A percentile compares a stretch with the other conserved stretches of the same genome.
phyloP scores from a whole-genome alignment of 2,888 invertebrate genomes.

The Calephelis perditalis region DNA sequence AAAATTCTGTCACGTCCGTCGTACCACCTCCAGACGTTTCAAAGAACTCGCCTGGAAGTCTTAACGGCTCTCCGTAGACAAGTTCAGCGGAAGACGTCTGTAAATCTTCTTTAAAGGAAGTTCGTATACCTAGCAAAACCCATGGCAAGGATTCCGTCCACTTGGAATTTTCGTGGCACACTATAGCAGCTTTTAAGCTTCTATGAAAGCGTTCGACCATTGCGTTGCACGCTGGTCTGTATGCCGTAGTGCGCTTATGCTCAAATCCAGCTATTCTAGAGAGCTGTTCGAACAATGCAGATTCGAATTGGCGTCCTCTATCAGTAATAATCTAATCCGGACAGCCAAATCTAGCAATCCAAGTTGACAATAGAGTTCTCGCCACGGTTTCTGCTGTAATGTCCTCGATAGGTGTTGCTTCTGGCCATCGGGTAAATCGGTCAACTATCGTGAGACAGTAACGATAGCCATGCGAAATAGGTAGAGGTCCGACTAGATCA shows the following conservation, averaged over 20 bases:
- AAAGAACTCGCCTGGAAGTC: constrained; percentile 30
- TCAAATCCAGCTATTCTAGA: constrained; percentile 25
- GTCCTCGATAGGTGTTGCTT: constrained; percentile 40
- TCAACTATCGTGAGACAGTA: constrained; percentile 33
- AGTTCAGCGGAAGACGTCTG: constrained; percentile 30
- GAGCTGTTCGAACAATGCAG: constrained; percentile 26
- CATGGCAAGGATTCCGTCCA: constrained; percentile 28
- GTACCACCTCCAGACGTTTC: constrained; percentile 9
- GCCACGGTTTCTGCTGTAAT: constrained; percentile 46
- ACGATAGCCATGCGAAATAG: constrained; percentile 18
- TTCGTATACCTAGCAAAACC: constrained; percentile 27
- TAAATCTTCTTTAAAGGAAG: constrained; percentile 24
- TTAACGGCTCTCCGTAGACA: constrained; percentile 31
- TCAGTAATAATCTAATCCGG: constrained; percentile 35
- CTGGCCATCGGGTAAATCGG: constrained; percentile 41
- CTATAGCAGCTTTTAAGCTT: constrained; percentile 23
- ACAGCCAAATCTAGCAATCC: constrained; percentile 39
- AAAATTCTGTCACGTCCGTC: constrained; percentile 23
- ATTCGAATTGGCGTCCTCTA: constrained; percentile 34
- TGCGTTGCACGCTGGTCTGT: constrained; percentile 34
- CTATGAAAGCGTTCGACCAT: constrained; percentile 33
- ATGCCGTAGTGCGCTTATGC: constrained; percentile 32
- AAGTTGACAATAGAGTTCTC: constrained; percentile 38
- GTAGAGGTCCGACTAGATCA: constrained; percentile 27
- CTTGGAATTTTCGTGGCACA: constrained; percentile 19